A percentile compares a stretch with the other conserved stretches of the same genome.
These are phyloP conservation scores for Berghia stephanieae DNA, from an alignment of 1,140 invertebrate species.

Conservation along the genomic window DNA sequence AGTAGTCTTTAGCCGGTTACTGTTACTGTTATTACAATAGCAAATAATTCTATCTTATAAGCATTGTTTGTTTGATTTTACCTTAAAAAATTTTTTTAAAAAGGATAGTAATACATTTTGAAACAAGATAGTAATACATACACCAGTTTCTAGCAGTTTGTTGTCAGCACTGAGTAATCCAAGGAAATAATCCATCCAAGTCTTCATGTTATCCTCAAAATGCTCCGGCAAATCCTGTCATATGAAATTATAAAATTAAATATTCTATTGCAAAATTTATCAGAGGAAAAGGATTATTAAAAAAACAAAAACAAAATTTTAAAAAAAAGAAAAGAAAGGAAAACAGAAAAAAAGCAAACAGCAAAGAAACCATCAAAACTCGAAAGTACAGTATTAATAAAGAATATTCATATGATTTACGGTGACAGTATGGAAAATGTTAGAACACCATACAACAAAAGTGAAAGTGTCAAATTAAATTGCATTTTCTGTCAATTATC, in stretches of 20 bases:
- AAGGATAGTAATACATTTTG: too few relatives aligned
- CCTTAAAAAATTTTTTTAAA: too few relatives aligned
- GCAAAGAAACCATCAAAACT: neutral
- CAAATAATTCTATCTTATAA: too few relatives aligned
- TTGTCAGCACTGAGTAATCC: constrained; percentile 82
- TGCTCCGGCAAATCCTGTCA: constrained; percentile 92
- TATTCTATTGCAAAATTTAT: too few relatives aligned
- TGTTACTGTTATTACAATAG: too few relatives aligned
- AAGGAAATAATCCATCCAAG: constrained; percentile 93
- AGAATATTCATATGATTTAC: neutral
- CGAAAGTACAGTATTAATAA: neutral
- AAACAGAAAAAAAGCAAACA: too few relatives aligned
- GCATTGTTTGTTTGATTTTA: too few relatives aligned
- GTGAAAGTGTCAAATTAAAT: neutral
- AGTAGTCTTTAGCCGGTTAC: too few relatives aligned
- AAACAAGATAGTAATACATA: constrained; percentile 58
- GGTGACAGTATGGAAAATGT: neutral
- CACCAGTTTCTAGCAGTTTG: constrained; percentile 70
- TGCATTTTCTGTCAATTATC: too few relatives aligned
- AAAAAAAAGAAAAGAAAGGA: neutral
- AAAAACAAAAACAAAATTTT: too few relatives aligned
- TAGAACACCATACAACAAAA: neutral
- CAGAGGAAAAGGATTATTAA: too few relatives aligned
- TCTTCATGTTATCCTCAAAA: constrained; percentile 96
- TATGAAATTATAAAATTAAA: too few relatives aligned